Percentiles rank a stretch among this genome's conserved stretches.
Conservation (phyloP, 2,113 vertebrate species). For the Callithrix jacchus region DNA sequence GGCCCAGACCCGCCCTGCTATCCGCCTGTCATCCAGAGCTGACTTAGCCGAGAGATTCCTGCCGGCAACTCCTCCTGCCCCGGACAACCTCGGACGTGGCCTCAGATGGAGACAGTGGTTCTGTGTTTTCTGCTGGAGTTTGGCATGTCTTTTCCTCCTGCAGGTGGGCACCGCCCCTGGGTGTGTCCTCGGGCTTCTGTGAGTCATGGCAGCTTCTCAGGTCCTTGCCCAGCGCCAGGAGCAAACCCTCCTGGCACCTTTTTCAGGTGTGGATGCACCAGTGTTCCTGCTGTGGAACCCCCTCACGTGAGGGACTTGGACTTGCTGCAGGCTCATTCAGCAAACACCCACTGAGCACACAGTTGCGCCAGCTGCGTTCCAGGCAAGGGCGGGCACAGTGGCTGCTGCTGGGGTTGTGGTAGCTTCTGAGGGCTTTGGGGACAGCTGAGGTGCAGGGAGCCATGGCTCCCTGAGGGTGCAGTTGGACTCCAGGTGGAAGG, state of each 20-base stretch:
- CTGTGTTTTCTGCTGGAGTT: not conserved
- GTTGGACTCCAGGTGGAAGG: not conserved
- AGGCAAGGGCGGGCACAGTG: not conserved
- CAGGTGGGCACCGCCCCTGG: not conserved
- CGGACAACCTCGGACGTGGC: too few relatives aligned
- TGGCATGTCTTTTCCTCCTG: rapidly evolving
- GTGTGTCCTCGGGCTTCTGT: not conserved
- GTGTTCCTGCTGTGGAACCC: not conserved
- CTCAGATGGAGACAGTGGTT: rapidly evolving
- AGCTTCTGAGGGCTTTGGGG: not conserved
- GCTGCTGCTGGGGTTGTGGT: too few relatives aligned
- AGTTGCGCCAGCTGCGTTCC: rapidly evolving
- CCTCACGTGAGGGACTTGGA: rapidly evolving
- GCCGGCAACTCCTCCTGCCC: not conserved
- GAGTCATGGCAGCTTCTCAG: not conserved
- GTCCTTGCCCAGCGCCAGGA: not conserved
- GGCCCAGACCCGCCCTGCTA: rapidly evolving
- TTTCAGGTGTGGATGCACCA: not conserved
- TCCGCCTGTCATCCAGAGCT: not conserved
- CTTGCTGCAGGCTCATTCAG: not conserved
- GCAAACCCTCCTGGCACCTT: not conserved
- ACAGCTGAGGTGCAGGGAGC: not conserved
- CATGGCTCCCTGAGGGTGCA: rapidly evolving
- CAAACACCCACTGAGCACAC: not conserved
- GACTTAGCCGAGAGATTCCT: not conserved